Evolutionary conservation across 2,113 vertebrate species (phyloP).

Genomic region (Tichodroma muraria): DNA sequence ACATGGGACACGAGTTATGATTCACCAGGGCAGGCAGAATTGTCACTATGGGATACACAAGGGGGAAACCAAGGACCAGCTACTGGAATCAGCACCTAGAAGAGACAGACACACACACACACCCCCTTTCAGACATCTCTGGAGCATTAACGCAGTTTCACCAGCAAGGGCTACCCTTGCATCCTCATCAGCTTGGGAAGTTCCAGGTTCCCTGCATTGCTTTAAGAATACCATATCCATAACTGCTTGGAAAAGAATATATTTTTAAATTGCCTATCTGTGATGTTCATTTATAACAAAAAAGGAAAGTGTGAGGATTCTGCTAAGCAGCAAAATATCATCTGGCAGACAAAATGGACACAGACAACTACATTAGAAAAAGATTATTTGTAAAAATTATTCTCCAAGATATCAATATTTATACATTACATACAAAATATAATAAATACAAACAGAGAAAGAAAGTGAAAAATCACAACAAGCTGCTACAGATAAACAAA

Average conservation of each 20-base stretch:
- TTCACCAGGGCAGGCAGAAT: neutral
- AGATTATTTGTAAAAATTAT: neutral
- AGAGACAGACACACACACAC: neutral
- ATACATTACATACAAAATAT: neutral
- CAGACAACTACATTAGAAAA: neutral
- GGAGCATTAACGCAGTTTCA: neutral
- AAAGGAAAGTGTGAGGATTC: neutral
- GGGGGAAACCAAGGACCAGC: neutral
- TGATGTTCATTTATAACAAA: neutral
- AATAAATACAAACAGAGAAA: neutral
- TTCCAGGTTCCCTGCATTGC: neutral
- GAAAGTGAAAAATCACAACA: neutral
- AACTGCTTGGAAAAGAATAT: neutral
- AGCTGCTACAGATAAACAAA: neutral
- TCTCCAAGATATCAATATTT: neutral
- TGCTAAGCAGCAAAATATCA: neutral
- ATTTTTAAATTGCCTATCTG: neutral
- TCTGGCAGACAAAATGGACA: neutral
- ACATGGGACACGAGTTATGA: accelerated
- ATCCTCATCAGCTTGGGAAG: neutral
- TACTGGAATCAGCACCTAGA: neutral
- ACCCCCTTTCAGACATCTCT: neutral
- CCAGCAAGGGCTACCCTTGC: neutral
- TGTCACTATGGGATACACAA: neutral
- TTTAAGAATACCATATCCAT: neutral